Conservation (phyloP, 2,797 vertebrate genomes). For the Hephaestus fuliginosus region DNA sequence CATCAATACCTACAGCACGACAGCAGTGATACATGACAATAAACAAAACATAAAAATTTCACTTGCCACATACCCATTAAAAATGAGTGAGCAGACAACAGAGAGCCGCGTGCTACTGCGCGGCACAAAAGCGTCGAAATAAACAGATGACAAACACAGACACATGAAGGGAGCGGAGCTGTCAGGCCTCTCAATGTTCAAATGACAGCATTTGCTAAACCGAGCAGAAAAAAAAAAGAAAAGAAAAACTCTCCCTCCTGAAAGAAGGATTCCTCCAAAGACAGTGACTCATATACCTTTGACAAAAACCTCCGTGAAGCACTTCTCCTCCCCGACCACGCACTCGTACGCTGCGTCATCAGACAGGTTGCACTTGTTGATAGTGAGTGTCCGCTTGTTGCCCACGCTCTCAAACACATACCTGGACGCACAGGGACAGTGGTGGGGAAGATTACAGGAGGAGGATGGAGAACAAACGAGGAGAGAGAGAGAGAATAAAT, state of each 20-base stretch:
- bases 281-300: conserved; percentile 87
- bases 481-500: conserved; percentile 29
- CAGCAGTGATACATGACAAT: conserved; percentile 52
- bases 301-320: conserved; percentile 91
- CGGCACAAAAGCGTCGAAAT: conserved; percentile 54
- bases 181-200: conserved; percentile 55
- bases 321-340: conserved; percentile 89
- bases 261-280: conserved; percentile 64
- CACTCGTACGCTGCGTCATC: conserved; percentile 94
- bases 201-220: conserved; percentile 62
- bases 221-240: conserved; percentile 45
- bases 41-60: conserved; percentile 54
- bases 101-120: conserved; percentile 45
- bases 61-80: conserved; percentile 53
- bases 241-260: conserved; percentile 19
- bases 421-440: conserved; percentile 74
- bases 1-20: conserved; percentile 24
- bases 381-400: conserved; percentile 90
- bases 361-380: conserved; percentile 93
- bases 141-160: conserved; percentile 66
- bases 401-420: conserved; percentile 93
- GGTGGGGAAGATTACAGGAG: conserved; percentile 31
- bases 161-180: conserved; percentile 56
- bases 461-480: conserved; percentile 22
- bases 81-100: conserved; percentile 66